Base-by-base conservation (phyloP, 2,113 vertebrate species). In the Saimiri boliviensis region DNA sequence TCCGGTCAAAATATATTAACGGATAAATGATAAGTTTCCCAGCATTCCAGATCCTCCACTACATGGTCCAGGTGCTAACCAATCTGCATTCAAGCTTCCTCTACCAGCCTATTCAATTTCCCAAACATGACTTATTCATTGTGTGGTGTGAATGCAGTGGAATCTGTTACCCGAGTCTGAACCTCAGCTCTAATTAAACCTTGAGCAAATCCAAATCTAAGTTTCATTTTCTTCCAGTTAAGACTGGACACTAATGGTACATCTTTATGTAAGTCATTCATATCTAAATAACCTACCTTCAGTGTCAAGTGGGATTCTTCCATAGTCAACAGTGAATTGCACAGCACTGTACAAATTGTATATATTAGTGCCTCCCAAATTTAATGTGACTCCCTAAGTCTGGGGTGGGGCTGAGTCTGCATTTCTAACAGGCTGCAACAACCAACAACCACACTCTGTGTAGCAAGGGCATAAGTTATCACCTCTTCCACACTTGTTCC, bases 291-390 rank as follows among this genome's bases (percentile, higher is more conserved):
- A 35, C 19, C 79, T 49, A 14, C 21, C 27, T 9, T 3, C 16
- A 49, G 25, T 27, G n/a, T 80, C 42, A n/a, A 73, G n/a, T 5
- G 25, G 12, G 56, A 8, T 19, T n/a, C 25, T 74, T 60, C 45
- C 32, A 19, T 9, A 70, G 45, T 42, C 27, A 45, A 23, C 7
- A 84, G 37, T 1, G 86, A 68, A 63, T 12, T 5, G n/a, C 8
- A 77, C 0, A n/a, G 25, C n/a, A 4, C 58, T 52, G 42, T 21
- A 6, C 30, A 47, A 45, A 32, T 0, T 54, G 23, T 3, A 3
- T 2, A 0, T 0, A 11, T 9, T 27, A 7, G 52, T 0, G 0
- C 27, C 66, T 68, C 54, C 30, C 37, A 82, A 37, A 40, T 25
- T 37, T 17, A 21, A n/a, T 0, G 10, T 1, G 27, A 66, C 4